A percentile compares a stretch with the other conserved stretches of the same genome.
phyloP scores from a whole-genome alignment of 2,797 vertebrate species.

The Cryptoprocta ferox region DNA sequence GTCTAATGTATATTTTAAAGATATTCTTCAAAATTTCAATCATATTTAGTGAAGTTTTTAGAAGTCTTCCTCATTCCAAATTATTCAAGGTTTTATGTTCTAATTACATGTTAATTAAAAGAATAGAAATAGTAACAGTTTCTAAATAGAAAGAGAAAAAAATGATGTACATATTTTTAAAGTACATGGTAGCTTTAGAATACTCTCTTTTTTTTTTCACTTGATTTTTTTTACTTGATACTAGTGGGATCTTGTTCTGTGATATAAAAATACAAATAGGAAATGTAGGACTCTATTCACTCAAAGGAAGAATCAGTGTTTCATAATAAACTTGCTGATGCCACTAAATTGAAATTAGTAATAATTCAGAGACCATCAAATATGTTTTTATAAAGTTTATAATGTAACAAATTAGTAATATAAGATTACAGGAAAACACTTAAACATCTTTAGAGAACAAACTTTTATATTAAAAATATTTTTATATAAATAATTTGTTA shows the following conservation, averaged over 20 bases:
- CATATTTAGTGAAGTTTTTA: not conserved
- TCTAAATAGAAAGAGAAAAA: conserved; percentile 6
- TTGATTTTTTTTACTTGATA: not conserved
- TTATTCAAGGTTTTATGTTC: conserved; percentile 28
- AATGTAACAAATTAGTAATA: not conserved
- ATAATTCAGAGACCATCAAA: conserved; percentile 23
- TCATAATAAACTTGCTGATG: not conserved
- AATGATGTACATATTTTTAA: conserved; percentile 26
- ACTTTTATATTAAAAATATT: not conserved
- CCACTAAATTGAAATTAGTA: not conserved
- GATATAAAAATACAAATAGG: not conserved
- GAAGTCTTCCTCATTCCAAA: conserved; percentile 37
- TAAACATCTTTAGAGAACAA: conserved; percentile 41
- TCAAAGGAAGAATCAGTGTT: not conserved
- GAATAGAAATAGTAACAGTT: not conserved
- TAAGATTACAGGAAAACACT: not conserved
- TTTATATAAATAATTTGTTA: not conserved
- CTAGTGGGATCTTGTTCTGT: not conserved
- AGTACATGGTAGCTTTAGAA: not conserved
- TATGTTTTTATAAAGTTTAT: not conserved
- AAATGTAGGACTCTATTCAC: not conserved
- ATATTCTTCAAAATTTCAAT: conserved; percentile 39
- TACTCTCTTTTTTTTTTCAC: not conserved
- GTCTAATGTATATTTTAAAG: not conserved
- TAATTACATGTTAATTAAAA: not conserved